Conservation (phyloP, 2,888 invertebrate genomes). For the Panopea generosa region DNA sequence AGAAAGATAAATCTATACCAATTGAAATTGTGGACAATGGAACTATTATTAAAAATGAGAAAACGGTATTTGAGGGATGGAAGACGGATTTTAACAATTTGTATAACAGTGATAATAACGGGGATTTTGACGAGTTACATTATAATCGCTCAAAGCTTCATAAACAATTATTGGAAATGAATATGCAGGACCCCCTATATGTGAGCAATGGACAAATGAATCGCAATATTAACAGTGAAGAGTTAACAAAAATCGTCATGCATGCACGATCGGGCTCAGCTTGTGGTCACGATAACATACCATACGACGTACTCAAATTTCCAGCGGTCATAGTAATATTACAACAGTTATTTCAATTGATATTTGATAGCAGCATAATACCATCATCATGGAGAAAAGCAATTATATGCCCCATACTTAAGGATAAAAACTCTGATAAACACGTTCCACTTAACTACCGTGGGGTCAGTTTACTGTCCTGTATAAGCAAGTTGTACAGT, state of each 20-base stretch:
- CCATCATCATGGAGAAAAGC: conserved; percentile 24
- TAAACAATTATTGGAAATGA: conserved; percentile 25
- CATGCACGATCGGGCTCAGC: conserved; percentile 6
- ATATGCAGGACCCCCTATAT: conserved; percentile 23
- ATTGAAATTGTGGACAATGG: conserved; percentile 24
- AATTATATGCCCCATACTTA: conserved; percentile 32
- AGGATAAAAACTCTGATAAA: conserved; percentile 12
- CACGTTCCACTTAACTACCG: conserved; percentile 33
- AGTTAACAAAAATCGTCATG: conserved; percentile 3
- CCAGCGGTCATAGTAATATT: conserved; percentile 11
- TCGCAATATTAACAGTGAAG: conserved; percentile 14
- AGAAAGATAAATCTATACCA: conserved; percentile 9
- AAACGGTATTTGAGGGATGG: conserved; percentile 18
- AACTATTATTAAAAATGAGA: conserved; percentile 5
- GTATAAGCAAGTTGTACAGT: conserved; percentile 47
- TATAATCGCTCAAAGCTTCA: conserved; percentile 14
- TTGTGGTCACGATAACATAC: conserved; percentile 18
- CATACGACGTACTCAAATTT: conserved; percentile 33
- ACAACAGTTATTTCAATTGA: conserved; percentile 34
- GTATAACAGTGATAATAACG: conserved; percentile 23
- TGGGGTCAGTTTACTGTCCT: no score
- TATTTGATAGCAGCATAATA: no score
- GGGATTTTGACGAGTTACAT: conserved; percentile 23
- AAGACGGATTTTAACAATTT: background rate
- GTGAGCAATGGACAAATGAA: conserved; percentile 18